These are phyloP conservation scores for Melanophora roralis DNA, from an alignment of 2,888 invertebrate species.

Conservation along the genomic window DNA sequence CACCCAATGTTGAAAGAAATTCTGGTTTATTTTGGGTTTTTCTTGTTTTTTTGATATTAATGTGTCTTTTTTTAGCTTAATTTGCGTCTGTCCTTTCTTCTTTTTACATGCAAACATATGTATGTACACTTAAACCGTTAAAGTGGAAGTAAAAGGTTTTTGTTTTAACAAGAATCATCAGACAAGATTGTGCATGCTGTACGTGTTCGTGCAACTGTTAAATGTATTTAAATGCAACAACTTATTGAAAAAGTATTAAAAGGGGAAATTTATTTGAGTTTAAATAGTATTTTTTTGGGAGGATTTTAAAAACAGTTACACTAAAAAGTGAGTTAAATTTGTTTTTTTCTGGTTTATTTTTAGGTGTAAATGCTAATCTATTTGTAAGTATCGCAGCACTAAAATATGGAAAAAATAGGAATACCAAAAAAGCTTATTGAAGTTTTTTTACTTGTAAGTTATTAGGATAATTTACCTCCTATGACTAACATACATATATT, in stretches of 20 bases:
- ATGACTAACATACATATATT: too few relatives aligned
- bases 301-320: background rate
- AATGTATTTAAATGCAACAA: slow-evolving; percentile 18
- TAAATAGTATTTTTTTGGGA: background rate
- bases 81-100: background rate
- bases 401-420: too few relatives aligned
- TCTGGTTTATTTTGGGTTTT: slow-evolving; percentile 8
- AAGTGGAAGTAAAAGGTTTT: slow-evolving; percentile 5
- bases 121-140: too few relatives aligned
- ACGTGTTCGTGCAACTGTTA: background rate
- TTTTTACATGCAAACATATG: too few relatives aligned
- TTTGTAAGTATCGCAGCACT: too few relatives aligned
- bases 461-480: too few relatives aligned
- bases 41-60: background rate
- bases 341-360: too few relatives aligned
- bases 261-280: background rate
- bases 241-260: background rate
- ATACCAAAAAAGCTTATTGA: too few relatives aligned
- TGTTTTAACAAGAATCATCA: slow-evolving; percentile 1
- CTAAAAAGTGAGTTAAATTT: background rate
- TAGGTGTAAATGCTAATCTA: too few relatives aligned
- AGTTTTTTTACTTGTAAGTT: too few relatives aligned
- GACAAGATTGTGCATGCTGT: background rate
- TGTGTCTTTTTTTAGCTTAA: background rate
- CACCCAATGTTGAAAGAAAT: slow-evolving; percentile 50